Base-by-base conservation (phyloP, 2,888 invertebrate species). In the Andrena bucephala region DNA sequence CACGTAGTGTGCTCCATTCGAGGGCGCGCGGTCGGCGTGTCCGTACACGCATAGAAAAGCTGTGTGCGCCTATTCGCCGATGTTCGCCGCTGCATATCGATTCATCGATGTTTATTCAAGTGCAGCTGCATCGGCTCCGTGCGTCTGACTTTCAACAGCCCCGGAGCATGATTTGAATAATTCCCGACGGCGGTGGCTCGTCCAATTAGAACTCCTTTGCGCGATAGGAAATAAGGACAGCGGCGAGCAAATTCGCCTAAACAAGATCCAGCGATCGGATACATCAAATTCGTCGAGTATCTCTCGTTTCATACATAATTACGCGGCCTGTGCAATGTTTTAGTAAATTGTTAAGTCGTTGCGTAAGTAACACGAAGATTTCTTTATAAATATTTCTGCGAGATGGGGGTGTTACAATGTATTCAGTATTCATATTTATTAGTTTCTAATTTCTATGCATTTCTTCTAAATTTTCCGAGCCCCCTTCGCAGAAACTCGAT, bases 101-200 rank as follows among this genome's bases (percentile, higher is more conserved):
- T 87, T 72, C 79, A 77, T 74, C 82, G 84, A 81, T 90, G 89
- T 90, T 90, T 90, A 89, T 88, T 83, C 83, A 86, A 87, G 80
- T 88, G 86, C 89, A 87, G 89, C 89, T 85, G 87, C 87, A 81
- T 86, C 85, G 81, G 75, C 81, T 54, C 75, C 77, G 62, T 62
- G 72, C 76, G 67, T 75, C 79, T 83, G 80, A 80, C 85, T 87
- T 80, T 59, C 73, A 83, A 74, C 72, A 62, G 77, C 79, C 69
- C 63, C 70, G 63, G 48, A 74, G 29, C 75, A 65, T 65, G 77
- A 76, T 76, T 80, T 70, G 84, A 84, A 84, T 84, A 84, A 84
- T 80, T 81, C 68, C 63, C 71, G 67, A 73, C 71, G 70, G 62
- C 70, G 60, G 68, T 69, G 77, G 57, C 83, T 77, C 77, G 59